phyloP scores from a whole-genome alignment of 2,888 invertebrate genomes.

The Scelioninae gen. 1 region DNA sequence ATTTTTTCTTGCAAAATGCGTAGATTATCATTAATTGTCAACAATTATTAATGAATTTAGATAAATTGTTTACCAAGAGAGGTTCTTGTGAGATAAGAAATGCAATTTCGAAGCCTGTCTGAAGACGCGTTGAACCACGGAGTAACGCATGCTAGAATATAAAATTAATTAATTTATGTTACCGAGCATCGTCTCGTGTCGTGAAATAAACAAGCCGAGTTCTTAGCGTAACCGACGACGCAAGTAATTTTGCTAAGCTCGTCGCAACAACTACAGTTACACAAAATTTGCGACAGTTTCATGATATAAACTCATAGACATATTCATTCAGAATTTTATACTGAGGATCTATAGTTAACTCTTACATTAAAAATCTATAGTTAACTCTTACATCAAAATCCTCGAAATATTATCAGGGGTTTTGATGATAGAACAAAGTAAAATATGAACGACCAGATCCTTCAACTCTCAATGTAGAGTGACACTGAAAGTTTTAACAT shows the following conservation, averaged over 20 bases:
- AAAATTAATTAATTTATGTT: conserved; percentile 58
- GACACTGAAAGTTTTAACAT: background rate
- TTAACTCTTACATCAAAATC: conserved; percentile 31
- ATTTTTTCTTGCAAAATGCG: too few species aligned
- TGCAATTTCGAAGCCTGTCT: conserved; percentile 40
- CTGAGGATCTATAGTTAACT: conserved; percentile 22
- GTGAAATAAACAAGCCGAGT: conserved; percentile 41
- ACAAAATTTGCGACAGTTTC: conserved; percentile 40
- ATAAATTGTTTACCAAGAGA: background rate
- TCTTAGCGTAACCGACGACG: conserved; percentile 33
- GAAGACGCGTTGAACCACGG: conserved; percentile 34
- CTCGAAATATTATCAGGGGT: conserved; percentile 19
- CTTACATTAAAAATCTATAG: conserved; percentile 22
- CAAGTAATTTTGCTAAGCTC: conserved; percentile 53
- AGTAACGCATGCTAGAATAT: conserved; percentile 27
- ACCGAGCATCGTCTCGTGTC: conserved; percentile 32
- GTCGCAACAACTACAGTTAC: conserved; percentile 28
- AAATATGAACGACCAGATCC: background rate
- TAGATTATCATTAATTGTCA: too few species aligned
- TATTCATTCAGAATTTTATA: conserved; percentile 25
- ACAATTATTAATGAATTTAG: too few species aligned
- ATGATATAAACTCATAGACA: conserved; percentile 32
- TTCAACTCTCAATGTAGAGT: too few species aligned
- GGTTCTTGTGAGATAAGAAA: conserved; percentile 29
- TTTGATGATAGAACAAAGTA: conserved; percentile 4